A percentile compares a stretch with the other conserved stretches of the same genome.
These are phyloP conservation scores for Nothoprocta pentlandii DNA, from an alignment of 2,113 vertebrate species.

Conservation along the genomic window DNA sequence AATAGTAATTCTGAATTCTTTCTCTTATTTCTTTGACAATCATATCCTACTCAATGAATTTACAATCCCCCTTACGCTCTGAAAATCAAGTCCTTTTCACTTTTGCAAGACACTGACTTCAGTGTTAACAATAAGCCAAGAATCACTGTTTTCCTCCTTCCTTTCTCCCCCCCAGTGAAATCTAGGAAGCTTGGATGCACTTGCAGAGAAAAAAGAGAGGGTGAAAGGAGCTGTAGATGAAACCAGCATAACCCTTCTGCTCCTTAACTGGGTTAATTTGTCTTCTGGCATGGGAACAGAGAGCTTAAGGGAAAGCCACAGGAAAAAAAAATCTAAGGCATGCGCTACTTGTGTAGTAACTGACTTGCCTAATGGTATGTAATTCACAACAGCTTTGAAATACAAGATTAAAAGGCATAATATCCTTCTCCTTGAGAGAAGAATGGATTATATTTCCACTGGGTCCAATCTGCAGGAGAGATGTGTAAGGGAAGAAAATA, in stretches of 20 bases:
- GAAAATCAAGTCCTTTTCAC: neutral
- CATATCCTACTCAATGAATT: neutral
- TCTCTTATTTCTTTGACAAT: neutral
- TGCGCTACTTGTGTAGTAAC: neutral
- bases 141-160: neutral
- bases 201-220: neutral
- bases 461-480: neutral
- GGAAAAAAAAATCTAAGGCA: neutral
- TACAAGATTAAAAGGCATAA: constrained; percentile 3
- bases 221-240: neutral
- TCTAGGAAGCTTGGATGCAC: neutral
- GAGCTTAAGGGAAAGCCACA: constrained; percentile 5
- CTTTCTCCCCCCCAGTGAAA: neutral
- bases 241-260: neutral
- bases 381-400: constrained; percentile 23
- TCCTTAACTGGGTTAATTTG: constrained; percentile 40
- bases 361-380: neutral
- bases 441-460: constrained; percentile 31
- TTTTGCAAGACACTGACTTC: neutral
- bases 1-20: neutral
- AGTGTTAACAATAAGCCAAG: neutral
- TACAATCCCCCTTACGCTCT: neutral
- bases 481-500: neutral
- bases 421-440: neutral
- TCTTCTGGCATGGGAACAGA: constrained; percentile 5